phyloP scores from a whole-genome alignment of 2,888 invertebrate genomes.

The Labia minor region DNA sequence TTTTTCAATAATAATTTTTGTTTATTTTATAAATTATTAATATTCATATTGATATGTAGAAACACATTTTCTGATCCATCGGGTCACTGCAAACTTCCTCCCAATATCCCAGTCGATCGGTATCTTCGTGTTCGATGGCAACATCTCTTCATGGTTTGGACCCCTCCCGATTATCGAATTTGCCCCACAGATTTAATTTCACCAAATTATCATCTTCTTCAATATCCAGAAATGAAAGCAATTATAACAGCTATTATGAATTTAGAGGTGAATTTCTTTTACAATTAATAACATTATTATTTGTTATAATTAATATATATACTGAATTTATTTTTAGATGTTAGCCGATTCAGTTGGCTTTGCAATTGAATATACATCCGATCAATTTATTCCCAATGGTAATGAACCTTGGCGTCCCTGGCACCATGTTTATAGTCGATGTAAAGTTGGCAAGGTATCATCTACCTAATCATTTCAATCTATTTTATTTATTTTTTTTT shows the following conservation, averaged over 20 bases:
- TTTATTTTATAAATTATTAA: too few species aligned
- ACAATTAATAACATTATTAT: too few species aligned
- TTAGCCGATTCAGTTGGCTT: background rate
- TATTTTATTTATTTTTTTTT: background rate
- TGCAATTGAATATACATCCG: background rate
- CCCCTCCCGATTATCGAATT: background rate
- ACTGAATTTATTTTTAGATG: too few species aligned
- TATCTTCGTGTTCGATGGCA: background rate
- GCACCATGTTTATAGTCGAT: conserved; percentile 23
- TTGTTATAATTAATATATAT: too few species aligned
- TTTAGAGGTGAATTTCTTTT: too few species aligned
- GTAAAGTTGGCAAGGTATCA: conserved; percentile 21
- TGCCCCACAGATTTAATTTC: background rate
- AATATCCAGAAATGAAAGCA: background rate
- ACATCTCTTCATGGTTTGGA: background rate
- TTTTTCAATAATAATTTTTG: too few species aligned
- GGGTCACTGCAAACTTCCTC: background rate
- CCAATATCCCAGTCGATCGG: background rate
- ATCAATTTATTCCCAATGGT: conserved; percentile 17
- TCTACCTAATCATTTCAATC: too few species aligned
- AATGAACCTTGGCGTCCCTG: conserved; percentile 23
- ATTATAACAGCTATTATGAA: background rate
- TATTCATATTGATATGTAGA: too few species aligned
- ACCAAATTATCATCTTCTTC: background rate
- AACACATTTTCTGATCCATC: background rate